These are phyloP conservation scores for Drosophila pegasa DNA, from an alignment of 2,888 invertebrate genomes.

Conservation along the genomic window DNA sequence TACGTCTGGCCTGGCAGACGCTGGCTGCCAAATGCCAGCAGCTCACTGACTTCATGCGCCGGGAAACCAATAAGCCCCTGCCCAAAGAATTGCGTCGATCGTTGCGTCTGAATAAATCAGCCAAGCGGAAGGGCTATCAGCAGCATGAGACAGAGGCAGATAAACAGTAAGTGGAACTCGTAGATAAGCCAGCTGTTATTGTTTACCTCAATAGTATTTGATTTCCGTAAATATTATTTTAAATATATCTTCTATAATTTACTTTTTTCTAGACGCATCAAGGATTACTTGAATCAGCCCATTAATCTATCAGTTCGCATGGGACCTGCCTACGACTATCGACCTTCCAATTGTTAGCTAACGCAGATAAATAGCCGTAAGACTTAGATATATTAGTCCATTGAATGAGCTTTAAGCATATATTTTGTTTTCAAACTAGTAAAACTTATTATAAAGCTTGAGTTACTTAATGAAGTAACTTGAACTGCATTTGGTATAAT, in stretches of 20 bases:
- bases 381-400: background rate
- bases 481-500: background rate
- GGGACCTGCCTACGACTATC: constrained; percentile 65
- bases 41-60: constrained; percentile 60
- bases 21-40: constrained; percentile 68
- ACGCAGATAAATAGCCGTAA: background rate
- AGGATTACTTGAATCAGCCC: constrained; percentile 57
- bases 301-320: constrained; percentile 63
- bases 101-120: constrained; percentile 78
- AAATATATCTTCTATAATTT: background rate
- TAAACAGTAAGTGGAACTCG: constrained; percentile 65
- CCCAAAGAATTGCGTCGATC: constrained; percentile 79
- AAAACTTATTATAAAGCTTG: background rate
- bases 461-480: background rate
- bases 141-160: constrained; percentile 76
- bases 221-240: background rate
- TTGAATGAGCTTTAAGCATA: background rate
- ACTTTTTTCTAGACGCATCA: constrained; percentile 36
- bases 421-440: constrained; percentile 1
- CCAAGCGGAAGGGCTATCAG: constrained; percentile 75
- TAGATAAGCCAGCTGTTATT: constrained; percentile 57
- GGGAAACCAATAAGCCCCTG: constrained; percentile 75
- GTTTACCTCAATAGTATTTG: constrained; percentile 20
- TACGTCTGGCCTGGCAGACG: constrained; percentile 73
- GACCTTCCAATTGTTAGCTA: constrained; percentile 47